phyloP scores from a whole-genome alignment of 1,140 invertebrate species.

The Papilio glaucus region DNA sequence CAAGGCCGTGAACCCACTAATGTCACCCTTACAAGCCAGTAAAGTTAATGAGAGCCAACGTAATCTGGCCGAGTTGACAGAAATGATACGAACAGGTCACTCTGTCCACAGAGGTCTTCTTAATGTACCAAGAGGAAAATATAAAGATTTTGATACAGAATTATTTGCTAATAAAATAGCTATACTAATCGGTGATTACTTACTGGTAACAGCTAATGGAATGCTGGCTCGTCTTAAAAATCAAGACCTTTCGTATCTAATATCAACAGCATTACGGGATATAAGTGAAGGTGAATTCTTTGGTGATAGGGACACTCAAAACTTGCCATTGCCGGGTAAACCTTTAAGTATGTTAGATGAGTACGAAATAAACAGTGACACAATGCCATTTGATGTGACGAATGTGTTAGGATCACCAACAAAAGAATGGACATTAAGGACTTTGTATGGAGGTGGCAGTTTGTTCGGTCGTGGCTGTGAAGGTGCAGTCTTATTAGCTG shows the following conservation, averaged over 20 bases:
- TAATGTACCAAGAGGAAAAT: constrained; percentile 85
- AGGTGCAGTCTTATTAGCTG: constrained; percentile 90
- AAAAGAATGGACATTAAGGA: constrained; percentile 91
- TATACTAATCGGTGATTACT: constrained; percentile 94
- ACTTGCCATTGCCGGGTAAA: constrained; percentile 88
- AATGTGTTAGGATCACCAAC: constrained; percentile 86
- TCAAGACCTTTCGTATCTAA: constrained; percentile 91
- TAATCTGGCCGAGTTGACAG: constrained; percentile 94
- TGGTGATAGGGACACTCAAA: constrained; percentile 89
- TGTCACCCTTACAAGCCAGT: constrained; percentile 47
- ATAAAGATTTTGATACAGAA: constrained; percentile 85
- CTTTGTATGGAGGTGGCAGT: constrained; percentile 90
- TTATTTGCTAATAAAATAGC: constrained; percentile 96
- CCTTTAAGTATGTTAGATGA: constrained; percentile 61
- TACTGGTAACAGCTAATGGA: constrained; percentile 91
- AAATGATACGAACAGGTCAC: constrained; percentile 97
- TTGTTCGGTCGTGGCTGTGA: constrained; percentile 93
- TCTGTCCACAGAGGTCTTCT: constrained; percentile 94
- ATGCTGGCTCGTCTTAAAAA: constrained; percentile 89
- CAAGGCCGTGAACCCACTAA: constrained; percentile 87
- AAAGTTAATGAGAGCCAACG: constrained; percentile 87
- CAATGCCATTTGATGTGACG: constrained; percentile 71
- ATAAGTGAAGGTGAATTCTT: constrained; percentile 94
- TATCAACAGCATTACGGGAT: constrained; percentile 92
- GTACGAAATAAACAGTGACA: constrained; percentile 66